phyloP scores from a whole-genome alignment of 2,888 invertebrate genomes.

The Epirrita christyi region DNA sequence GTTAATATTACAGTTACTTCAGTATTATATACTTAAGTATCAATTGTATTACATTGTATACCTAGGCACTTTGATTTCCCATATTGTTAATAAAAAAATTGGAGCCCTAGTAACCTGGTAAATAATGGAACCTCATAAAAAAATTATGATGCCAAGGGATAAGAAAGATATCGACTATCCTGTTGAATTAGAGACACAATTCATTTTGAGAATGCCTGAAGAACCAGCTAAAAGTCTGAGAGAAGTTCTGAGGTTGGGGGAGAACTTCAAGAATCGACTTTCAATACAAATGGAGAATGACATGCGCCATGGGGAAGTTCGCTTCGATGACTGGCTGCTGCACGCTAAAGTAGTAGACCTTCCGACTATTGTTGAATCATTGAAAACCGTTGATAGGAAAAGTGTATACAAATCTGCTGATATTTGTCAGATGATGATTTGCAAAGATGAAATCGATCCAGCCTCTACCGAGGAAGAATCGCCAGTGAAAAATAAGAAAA shows the following conservation, averaged over 20 bases:
- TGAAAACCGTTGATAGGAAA: conserved; percentile 98
- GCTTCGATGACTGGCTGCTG: conserved; percentile 94
- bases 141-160: conserved; percentile 62
- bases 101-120: background rate
- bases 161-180: conserved; percentile 77
- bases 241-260: conserved; percentile 91
- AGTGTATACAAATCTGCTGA: conserved; percentile 99
- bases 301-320: conserved; percentile 94
- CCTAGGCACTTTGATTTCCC: no score
- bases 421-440: conserved; percentile 95
- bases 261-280: conserved; percentile 92
- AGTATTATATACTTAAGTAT: no score
- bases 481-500: conserved; percentile 91
- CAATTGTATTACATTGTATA: no score
- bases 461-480: conserved; percentile 91
- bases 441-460: conserved; percentile 94
- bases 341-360: conserved; percentile 96
- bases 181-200: conserved; percentile 93
- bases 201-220: conserved; percentile 91
- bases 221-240: conserved; percentile 90
- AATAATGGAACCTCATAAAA: conserved; percentile 20
- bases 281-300: conserved; percentile 94
- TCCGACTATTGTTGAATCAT: conserved; percentile 95
- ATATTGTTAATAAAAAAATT: background rate
- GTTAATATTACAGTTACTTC: no score